Conservation (phyloP, 2,888 invertebrate species). For the Drosophila infuscata region DNA sequence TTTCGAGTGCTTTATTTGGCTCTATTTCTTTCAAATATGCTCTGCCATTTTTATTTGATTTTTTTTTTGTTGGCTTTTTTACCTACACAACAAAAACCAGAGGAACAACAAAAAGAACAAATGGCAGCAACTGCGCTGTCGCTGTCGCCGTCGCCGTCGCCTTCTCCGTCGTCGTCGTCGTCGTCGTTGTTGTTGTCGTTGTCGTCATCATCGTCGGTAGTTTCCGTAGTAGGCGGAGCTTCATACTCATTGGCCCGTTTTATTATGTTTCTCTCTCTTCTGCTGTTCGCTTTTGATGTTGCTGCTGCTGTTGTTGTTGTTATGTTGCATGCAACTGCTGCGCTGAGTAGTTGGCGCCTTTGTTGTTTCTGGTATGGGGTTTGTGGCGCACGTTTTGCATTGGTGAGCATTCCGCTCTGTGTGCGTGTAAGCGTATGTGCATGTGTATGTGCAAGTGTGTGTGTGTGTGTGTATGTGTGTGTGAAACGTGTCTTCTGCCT, state of each 20-base stretch:
- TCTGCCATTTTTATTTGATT: slow-evolving; percentile 63
- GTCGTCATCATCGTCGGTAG: slow-evolving; percentile 65
- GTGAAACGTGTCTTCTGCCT: slow-evolving; percentile 66
- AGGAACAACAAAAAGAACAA: slow-evolving; percentile 46
- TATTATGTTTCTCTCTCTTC: slow-evolving; percentile 78
- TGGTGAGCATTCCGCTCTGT: slow-evolving; percentile 47
- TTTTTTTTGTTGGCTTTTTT: slow-evolving; percentile 47
- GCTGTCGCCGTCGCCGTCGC: slow-evolving; percentile 21
- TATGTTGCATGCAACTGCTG: slow-evolving; percentile 64
- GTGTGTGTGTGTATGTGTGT: slow-evolving; percentile 23
- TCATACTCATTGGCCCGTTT: slow-evolving; percentile 83
- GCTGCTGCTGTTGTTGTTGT: slow-evolving; percentile 22
- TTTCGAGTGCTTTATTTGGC: slow-evolving; percentile 16
- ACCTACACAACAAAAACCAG: slow-evolving; percentile 55
- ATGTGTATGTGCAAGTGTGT: neutral
- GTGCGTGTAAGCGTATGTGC: neutral
- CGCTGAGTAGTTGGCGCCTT: slow-evolving; percentile 52
- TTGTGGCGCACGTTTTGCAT: slow-evolving; percentile 71
- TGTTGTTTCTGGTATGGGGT: slow-evolving; percentile 32
- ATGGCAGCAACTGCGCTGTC: slow-evolving; percentile 55
- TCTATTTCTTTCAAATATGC: slow-evolving; percentile 36
- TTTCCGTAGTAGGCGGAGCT: slow-evolving; percentile 83
- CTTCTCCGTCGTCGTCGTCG: slow-evolving; percentile 1
- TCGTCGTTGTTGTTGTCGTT: slow-evolving; percentile 30
- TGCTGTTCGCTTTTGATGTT: slow-evolving; percentile 66